A percentile compares a stretch with the other conserved stretches of the same genome.
These are phyloP conservation scores for Octomys mimax DNA, from an alignment of 2,797 vertebrate genomes.

Conservation along the genomic window DNA sequence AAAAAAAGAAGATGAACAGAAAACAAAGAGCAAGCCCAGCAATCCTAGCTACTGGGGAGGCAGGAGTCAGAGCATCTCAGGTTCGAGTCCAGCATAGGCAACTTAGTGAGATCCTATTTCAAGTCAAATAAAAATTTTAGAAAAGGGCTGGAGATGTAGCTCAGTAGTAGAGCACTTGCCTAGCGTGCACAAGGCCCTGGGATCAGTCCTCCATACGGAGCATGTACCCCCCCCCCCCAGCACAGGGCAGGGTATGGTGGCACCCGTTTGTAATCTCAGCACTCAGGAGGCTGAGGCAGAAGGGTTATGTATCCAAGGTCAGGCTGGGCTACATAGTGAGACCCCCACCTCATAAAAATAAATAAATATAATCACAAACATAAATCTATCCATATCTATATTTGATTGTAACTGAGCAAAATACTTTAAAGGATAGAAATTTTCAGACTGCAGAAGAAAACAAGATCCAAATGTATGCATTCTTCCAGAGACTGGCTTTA, in stretches of 20 bases:
- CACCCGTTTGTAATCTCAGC: background rate
- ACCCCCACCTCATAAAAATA: background rate
- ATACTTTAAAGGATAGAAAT: conserved; percentile 10
- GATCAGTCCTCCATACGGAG: background rate
- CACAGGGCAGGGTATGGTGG: background rate
- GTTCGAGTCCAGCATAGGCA: background rate
- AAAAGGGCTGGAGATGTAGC: background rate
- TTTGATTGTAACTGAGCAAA: conserved; percentile 42
- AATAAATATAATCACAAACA: background rate
- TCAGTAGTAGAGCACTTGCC: background rate
- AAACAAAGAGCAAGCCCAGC: background rate
- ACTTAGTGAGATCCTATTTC: background rate
- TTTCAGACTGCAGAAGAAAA: conserved; percentile 48
- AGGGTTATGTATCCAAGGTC: background rate
- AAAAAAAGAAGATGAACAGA: background rate
- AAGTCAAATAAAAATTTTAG: background rate
- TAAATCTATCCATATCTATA: background rate
- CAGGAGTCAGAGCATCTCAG: background rate
- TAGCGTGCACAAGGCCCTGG: background rate
- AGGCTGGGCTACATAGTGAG: background rate
- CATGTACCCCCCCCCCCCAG: background rate
- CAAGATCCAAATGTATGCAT: conserved; percentile 43
- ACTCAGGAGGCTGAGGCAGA: background rate
- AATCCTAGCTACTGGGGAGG: background rate
- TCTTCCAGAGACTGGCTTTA: background rate